Evolutionary conservation across 2,113 vertebrate genomes (phyloP), one percentile per base, ranked within the genome.

Genomic region (Chunga burmeisteri): DNA sequence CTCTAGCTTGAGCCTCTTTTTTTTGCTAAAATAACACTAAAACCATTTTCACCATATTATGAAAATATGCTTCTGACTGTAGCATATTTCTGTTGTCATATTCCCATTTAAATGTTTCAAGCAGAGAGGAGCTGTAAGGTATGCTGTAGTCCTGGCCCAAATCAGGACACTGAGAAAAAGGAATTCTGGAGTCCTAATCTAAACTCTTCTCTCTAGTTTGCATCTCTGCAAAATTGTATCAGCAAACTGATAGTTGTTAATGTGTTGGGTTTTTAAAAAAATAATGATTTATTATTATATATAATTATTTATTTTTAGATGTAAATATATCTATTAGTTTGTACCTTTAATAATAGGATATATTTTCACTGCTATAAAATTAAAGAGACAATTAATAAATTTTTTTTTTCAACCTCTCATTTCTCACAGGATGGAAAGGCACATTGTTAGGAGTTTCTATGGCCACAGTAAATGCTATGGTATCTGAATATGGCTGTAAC

Each of bases 391-490:
- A 46, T 58, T 38, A 46, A 26, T 53, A 56, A 27, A 26, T 11
- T 32, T 81, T 66, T 62, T 63, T 78, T 83, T 71, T 83, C 59
- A 34, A 81, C 5, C 10, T 75, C 70, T 91, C 21, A 44, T 72
- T 93, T 93, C 79, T 91, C 23, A 53, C 80, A 99, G 99, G 99
- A 25, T 99, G 99, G 99, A 99, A 94, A 93, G 99, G 99, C 50
- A 99, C 99, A 8, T 72, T 99, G 93, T 96, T 98, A 97, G 99
- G 99, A 52, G 97, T 99, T 67, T 98, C 99, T 8, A 98, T 98
- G 98, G 99, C 98, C 34, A 99, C 98, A 13, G 98, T 99, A 70
- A 97, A 98, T 49, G 98, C 98, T 73, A 99, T 99, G 99, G 95
- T 98, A 56, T 88, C 90, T 10, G 99, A 98, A 94, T 99, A 99